These are phyloP conservation scores for Plectrocnemia conspersa DNA, from an alignment of 1,140 invertebrate genomes.

Conservation along the genomic window DNA sequence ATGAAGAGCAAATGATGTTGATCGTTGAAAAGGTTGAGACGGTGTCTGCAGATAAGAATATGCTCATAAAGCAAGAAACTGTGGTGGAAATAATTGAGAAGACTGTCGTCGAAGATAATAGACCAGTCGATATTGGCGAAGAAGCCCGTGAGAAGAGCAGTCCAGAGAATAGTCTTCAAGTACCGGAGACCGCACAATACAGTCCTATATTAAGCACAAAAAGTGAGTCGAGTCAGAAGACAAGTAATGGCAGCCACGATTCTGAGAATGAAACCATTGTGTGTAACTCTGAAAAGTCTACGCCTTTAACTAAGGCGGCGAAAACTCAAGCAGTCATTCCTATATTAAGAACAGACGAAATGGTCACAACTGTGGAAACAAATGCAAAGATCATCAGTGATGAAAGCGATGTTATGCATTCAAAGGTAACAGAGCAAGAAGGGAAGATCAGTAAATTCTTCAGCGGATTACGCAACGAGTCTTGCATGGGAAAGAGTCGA, in stretches of 20 bases:
- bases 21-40: constrained; percentile 31
- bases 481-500: constrained; percentile 49
- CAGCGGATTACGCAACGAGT: constrained; percentile 44
- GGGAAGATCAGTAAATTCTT: constrained; percentile 47
- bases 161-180: constrained; percentile 41
- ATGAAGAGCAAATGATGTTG: constrained; percentile 20
- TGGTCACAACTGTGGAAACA: constrained; percentile 35
- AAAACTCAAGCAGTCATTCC: constrained; percentile 50
- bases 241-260: constrained; percentile 39
- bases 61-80: constrained; percentile 41
- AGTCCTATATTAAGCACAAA: constrained; percentile 45
- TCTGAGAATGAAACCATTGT: constrained; percentile 50
- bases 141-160: constrained; percentile 41
- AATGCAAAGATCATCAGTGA: constrained; percentile 36
- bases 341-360: constrained; percentile 45
- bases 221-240: constrained; percentile 47
- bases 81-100: constrained; percentile 33
- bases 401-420: constrained; percentile 43
- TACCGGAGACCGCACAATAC: constrained; percentile 45
- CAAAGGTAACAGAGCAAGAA: constrained; percentile 36
- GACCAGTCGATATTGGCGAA: constrained; percentile 38
- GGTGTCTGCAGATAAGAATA: constrained; percentile 37
- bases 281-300: constrained; percentile 46
- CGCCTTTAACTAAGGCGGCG: constrained; percentile 42
- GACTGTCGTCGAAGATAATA: constrained; percentile 17